Percentiles rank a stretch among this genome's conserved stretches.
phyloP scores from a whole-genome alignment of 1,140 invertebrate species.

The Drosophila pectinifera region DNA sequence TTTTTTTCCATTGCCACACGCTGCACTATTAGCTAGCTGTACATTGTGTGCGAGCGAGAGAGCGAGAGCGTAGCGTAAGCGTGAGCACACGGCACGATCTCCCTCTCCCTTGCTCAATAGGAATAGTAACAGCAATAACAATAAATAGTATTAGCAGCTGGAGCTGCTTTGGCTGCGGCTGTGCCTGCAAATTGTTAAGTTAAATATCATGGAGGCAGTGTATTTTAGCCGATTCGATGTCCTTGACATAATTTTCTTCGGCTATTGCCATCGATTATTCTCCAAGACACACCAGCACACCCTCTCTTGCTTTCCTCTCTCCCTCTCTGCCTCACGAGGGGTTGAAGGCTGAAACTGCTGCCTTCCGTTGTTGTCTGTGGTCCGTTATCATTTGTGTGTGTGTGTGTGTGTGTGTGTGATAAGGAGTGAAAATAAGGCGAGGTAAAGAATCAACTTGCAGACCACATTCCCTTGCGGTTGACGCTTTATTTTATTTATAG shows the following conservation, averaged over 20 bases:
- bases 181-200: constrained; percentile 59
- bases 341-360: constrained; percentile 17
- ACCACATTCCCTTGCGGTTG: constrained; percentile 20
- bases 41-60: constrained; percentile 46
- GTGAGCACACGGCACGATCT: constrained; percentile 22
- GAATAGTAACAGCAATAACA: constrained; percentile 22
- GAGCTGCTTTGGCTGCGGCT: not conserved
- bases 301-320: not conserved
- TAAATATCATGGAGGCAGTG: constrained; percentile 64
- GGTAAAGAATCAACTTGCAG: constrained; percentile 22
- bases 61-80: constrained; percentile 14
- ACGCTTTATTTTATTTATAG: constrained; percentile 39
- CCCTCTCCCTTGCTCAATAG: constrained; percentile 30
- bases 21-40: constrained; percentile 55
- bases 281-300: not conserved
- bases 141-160: constrained; percentile 14
- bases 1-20: constrained; percentile 31
- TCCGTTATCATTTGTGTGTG: constrained; percentile 28
- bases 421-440: constrained; percentile 17
- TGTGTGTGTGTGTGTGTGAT: constrained; percentile 7
- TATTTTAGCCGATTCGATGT: constrained; percentile 25
- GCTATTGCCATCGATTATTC: constrained; percentile 46
- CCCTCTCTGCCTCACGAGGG: not conserved
- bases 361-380: constrained; percentile 45
- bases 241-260: constrained; percentile 54